phyloP scores from a whole-genome alignment of 2,888 invertebrate species.

The Pecten maximus region DNA sequence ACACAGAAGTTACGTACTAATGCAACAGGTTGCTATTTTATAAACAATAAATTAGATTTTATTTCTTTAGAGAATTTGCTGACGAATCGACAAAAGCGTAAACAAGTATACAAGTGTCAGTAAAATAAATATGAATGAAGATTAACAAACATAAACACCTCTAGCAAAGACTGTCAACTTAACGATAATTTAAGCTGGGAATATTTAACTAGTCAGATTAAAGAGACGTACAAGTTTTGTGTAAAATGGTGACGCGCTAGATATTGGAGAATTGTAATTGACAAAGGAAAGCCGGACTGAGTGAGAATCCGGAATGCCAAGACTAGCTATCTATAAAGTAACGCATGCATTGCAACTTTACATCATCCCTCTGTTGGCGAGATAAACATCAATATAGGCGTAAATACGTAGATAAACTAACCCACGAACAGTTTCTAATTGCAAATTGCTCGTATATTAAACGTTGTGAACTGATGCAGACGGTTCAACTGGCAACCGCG shows the following conservation, averaged over 20 bases:
- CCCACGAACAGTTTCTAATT: constrained; percentile 26
- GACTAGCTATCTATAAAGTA: neutral
- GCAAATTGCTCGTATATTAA: constrained; percentile 18
- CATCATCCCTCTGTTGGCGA: constrained; percentile 13
- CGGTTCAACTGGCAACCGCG: neutral
- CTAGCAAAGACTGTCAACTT: neutral
- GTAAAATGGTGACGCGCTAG: too few relatives aligned
- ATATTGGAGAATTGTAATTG: neutral
- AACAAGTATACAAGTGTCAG: neutral
- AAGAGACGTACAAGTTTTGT: too few relatives aligned
- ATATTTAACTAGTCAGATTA: too few relatives aligned
- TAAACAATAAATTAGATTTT: neutral
- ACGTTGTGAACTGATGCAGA: neutral
- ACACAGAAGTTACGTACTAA: neutral
- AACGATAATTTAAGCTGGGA: too few relatives aligned
- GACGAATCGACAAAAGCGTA: neutral
- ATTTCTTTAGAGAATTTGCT: neutral
- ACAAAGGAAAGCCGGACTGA: neutral
- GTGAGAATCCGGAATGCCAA: neutral
- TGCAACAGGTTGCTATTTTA: constrained; percentile 15
- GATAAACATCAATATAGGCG: neutral
- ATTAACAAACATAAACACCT: neutral
- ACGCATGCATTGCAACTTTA: neutral
- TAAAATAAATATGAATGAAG: neutral
- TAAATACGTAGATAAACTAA: neutral